Evolutionary conservation across 2,113 vertebrate species (phyloP), one percentile per base, ranked within the genome.

Genomic region (Oryzias curvinotus): DNA sequence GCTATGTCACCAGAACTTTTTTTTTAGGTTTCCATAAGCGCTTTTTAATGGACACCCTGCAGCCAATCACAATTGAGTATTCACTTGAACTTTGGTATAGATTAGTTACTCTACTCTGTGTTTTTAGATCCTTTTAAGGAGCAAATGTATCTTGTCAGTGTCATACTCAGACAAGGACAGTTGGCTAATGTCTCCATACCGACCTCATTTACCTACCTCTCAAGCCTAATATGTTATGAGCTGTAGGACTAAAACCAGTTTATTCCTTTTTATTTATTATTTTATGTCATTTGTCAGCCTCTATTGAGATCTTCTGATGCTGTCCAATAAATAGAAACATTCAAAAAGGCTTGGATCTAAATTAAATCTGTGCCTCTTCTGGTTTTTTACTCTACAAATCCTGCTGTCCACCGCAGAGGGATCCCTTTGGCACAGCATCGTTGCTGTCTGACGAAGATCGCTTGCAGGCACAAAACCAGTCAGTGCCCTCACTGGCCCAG

Each of bases 391-490:
- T 1, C 19, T 23, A 23, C 21, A 28, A 6, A 47, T 36, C 14
- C 15, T 1, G 5, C 14, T 23, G 7, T 18, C 3, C 26, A 21
- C 52, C 48, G 53, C 75, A 96, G 95, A 84, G 91, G 60, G 93
- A 92, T 71, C 95, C 94, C 0, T 96, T 95, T 76, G 82, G 91
- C n/a, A 88, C 84, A 0, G 91, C 79, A 63, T 85, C 64, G 0
- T 73, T 83, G 3, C 78, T 95, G 49, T 87, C 92, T 16, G 58
- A 46, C 1, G 62, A 71, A 7, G 94, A 95, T 50, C 70, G 66
- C 41, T 73, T n/a, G 0, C 73, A 64, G 76, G 93, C 90, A 43
- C 83, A 65, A 65, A 94, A 93, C 74, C 95, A 96, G 86, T 90
- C 91, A 0, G 65, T 96, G 52, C 93, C 87, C 56, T 93, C 86